Evolutionary conservation across 2,797 vertebrate species (phyloP).

Genomic region (Pipistrellus pipistrellus): DNA sequence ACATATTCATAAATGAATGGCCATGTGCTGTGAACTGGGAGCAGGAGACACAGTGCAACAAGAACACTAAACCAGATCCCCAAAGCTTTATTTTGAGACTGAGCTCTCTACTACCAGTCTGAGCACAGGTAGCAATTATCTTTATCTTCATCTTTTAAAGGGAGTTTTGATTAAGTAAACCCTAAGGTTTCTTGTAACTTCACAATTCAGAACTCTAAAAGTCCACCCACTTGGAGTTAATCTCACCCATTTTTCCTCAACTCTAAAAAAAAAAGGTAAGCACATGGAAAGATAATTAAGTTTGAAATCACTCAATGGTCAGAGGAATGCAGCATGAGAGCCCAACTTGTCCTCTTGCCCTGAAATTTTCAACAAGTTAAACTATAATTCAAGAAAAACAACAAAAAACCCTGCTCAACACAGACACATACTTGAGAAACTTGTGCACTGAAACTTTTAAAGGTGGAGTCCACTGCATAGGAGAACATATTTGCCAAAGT

Average conservation of each 20-base stretch:
- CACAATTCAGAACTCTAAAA: not conserved
- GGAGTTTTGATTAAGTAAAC: not conserved
- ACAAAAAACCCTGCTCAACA: too few species aligned
- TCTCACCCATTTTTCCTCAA: not conserved
- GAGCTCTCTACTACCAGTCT: not conserved
- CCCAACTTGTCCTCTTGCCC: too few species aligned
- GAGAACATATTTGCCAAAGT: too few species aligned
- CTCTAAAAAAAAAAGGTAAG: not conserved
- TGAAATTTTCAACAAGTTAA: too few species aligned
- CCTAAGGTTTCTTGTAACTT: not conserved
- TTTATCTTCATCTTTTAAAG: not conserved
- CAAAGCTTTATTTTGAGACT: not conserved
- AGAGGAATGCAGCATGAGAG: too few species aligned
- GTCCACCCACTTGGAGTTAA: not conserved
- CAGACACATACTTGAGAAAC: too few species aligned
- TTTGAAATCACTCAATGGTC: not conserved
- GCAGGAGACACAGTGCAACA: accelerated
- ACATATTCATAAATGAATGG: not conserved
- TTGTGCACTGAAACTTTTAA: too few species aligned
- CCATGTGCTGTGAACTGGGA: not conserved
- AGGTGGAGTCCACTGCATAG: too few species aligned
- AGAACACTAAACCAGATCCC: not conserved
- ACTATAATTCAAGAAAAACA: too few species aligned
- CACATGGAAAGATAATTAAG: not conserved
- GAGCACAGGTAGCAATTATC: not conserved